These are phyloP conservation scores for Bryconaethiops microstoma DNA, from an alignment of 2,797 vertebrate species.

Conservation along the genomic window DNA sequence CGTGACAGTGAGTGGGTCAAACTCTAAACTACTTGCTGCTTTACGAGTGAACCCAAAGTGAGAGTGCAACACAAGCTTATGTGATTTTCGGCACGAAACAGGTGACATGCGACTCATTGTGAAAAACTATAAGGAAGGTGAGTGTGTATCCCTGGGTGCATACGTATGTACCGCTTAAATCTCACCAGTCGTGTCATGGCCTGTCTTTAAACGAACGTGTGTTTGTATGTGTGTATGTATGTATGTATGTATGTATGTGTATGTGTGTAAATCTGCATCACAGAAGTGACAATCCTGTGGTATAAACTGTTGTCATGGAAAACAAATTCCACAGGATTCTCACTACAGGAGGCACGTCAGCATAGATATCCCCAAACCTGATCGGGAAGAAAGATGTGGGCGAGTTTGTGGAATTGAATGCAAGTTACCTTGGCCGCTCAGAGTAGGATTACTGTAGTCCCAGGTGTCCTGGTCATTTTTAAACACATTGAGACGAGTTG, in stretches of 20 bases:
- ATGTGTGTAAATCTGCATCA: constrained; percentile 2
- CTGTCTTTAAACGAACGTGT: constrained; percentile 7
- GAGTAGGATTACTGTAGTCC: constrained; percentile 94
- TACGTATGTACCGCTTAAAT: background rate
- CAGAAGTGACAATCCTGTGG: constrained; percentile 27
- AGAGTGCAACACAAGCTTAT: constrained; percentile 34
- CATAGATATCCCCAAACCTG: constrained; percentile 13
- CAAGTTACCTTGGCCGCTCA: constrained; percentile 92
- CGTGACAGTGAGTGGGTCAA: background rate
- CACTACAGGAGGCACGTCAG: constrained; percentile 28
- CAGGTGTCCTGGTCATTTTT: constrained; percentile 98
- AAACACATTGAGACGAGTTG: constrained; percentile 94
- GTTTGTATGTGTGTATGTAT: background rate
- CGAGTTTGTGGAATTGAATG: background rate
- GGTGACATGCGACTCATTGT: constrained; percentile 40
- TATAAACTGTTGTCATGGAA: background rate
- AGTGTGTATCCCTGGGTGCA: background rate
- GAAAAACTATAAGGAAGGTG: background rate
- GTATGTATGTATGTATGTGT: background rate
- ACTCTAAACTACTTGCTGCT: background rate
- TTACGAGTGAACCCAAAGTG: background rate
- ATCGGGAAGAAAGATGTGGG: background rate
- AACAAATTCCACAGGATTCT: constrained; percentile 24
- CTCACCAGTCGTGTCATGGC: background rate
- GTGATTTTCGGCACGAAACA: constrained; percentile 23